A percentile compares a stretch with the other conserved stretches of the same genome.
These are phyloP conservation scores for Anaspis maculata DNA, from an alignment of 2,888 invertebrate genomes.

Conservation along the genomic window DNA sequence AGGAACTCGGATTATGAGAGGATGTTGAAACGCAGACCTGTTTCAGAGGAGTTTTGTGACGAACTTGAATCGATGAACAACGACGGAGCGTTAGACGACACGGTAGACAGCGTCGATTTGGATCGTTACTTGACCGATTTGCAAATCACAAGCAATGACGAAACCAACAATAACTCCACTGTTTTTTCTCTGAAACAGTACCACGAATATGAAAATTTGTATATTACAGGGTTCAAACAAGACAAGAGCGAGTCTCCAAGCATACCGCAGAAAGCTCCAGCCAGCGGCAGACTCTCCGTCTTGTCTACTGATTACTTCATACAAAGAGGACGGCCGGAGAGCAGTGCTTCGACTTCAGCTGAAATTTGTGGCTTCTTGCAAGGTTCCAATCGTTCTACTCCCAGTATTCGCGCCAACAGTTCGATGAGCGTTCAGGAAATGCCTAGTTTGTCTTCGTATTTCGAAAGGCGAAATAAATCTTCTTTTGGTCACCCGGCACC, in stretches of 20 bases:
- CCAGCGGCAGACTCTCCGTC: conserved; percentile 16
- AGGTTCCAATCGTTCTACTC: conserved; percentile 31
- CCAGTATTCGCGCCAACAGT: conserved; percentile 24
- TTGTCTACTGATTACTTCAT: conserved; percentile 28
- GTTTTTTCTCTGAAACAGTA: conserved; percentile 7
- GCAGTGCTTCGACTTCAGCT: conserved; percentile 31
- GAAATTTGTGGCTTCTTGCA: conserved; percentile 32
- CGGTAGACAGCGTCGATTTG: conserved; percentile 51
- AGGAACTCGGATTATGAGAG: conserved; percentile 25
- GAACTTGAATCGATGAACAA: conserved; percentile 53
- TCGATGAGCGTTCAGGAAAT: conserved; percentile 25
- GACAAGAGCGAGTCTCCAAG: too few relatives aligned
- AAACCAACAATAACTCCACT: conserved; percentile 5
- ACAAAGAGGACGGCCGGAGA: conserved; percentile 29
- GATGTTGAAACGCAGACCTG: conserved; percentile 57
- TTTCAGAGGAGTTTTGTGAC: conserved; percentile 67
- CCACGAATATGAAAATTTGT: conserved; percentile 37
- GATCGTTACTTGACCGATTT: conserved; percentile 61
- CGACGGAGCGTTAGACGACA: conserved; percentile 49
- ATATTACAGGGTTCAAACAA: conserved; percentile 16
- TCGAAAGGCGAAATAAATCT: conserved; percentile 17
- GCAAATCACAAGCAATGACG: conserved; percentile 44
- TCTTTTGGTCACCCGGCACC: conserved; percentile 51
- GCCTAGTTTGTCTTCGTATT: conserved; percentile 20
- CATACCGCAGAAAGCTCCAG: too few relatives aligned